These are phyloP conservation scores for Adelognathus sp. DNA, from an alignment of 2,888 invertebrate genomes.

Conservation along the genomic window DNA sequence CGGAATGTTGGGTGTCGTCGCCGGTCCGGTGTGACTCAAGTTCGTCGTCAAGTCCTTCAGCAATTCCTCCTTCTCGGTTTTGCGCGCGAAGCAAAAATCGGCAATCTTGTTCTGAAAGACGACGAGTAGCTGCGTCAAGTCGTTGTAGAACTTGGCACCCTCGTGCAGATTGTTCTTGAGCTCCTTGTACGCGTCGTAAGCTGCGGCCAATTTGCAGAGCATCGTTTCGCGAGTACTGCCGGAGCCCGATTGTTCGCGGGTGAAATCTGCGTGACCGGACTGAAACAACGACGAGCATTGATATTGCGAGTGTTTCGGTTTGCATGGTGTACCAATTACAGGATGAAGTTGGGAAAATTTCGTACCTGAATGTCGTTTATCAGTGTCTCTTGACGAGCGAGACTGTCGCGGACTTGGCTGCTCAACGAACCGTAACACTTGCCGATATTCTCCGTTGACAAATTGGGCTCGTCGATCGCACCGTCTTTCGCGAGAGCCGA, in stretches of 20 bases:
- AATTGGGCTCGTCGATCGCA: constrained; percentile 88
- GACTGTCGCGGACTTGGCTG: constrained; percentile 89
- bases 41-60: constrained; percentile 95
- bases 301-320: no score
- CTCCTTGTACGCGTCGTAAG: constrained; percentile 96
- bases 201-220: constrained; percentile 93
- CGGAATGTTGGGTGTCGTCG: constrained; percentile 83
- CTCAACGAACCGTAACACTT: constrained; percentile 90
- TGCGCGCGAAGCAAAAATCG: constrained; percentile 99
- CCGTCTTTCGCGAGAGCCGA: constrained; percentile 89
- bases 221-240: constrained; percentile 88
- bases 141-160: constrained; percentile 98
- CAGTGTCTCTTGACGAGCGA: constrained; percentile 87
- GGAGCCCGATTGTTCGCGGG: constrained; percentile 79
- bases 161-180: constrained; percentile 95
- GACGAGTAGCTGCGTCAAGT: constrained; percentile 94
- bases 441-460: constrained; percentile 88
- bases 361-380: constrained; percentile 86
- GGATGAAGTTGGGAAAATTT: not conserved
- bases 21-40: constrained; percentile 86
- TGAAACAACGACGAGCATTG: constrained; percentile 59
- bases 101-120: constrained; percentile 98
- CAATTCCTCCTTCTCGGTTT: constrained; percentile 99
- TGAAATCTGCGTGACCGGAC: constrained; percentile 83
- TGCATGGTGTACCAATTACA: not conserved